Conservation (phyloP, 2,888 invertebrate species). For the Pandemis heparana region DNA sequence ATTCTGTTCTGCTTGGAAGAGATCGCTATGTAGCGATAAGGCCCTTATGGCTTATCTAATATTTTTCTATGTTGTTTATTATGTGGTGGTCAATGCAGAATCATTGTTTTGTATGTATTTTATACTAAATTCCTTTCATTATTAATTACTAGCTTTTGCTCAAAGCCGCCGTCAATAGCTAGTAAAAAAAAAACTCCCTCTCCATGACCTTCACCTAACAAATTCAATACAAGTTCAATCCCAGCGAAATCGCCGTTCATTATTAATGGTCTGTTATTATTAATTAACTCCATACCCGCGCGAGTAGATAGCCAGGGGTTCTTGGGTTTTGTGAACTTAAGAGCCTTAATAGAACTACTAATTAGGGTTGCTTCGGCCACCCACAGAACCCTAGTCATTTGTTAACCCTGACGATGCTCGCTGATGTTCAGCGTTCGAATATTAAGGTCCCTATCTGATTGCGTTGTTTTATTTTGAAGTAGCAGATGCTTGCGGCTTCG, state of each 20-base stretch:
- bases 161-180: too few species aligned
- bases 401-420: background rate
- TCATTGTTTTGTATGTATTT: too few species aligned
- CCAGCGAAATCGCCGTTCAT: background rate
- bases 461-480: too few species aligned
- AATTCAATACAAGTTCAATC: background rate
- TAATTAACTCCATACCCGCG: background rate
- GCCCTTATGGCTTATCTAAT: too few species aligned
- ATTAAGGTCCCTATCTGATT: background rate
- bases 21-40: too few species aligned
- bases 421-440: background rate
- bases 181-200: background rate
- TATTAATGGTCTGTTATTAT: conserved; percentile 8
- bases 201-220: background rate
- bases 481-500: too few species aligned
- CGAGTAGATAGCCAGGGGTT: background rate
- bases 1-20: too few species aligned
- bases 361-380: conserved; percentile 17
- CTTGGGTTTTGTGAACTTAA: conserved; percentile 1
- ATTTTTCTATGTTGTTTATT: too few species aligned
- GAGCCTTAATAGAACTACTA: conserved; percentile 20
- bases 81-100: too few species aligned
- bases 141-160: too few species aligned
- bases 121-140: too few species aligned
- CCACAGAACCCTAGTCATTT: background rate